Evolutionary conservation across 2,797 vertebrate genomes (phyloP), one percentile per base, ranked within the genome.

Genomic region (Cuculus canorus): DNA sequence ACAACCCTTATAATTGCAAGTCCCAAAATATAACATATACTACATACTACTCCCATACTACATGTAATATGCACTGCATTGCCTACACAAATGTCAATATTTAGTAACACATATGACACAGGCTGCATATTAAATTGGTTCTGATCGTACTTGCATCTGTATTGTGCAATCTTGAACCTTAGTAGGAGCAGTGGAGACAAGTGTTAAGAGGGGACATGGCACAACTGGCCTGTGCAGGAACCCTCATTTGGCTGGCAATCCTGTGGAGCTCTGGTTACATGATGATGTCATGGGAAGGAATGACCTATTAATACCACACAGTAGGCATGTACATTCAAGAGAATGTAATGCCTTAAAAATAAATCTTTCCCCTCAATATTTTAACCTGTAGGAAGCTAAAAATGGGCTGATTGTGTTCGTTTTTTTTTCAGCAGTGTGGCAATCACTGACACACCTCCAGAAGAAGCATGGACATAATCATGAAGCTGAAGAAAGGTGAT

Each of bases 261-360:
- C 65, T 16, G 52, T 4, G 1, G 5, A 71, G 68, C 63, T 64
- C 10, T 60, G 1, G n/a, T 21, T 70, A 32, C 1, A 0, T 2
- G 27, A 41, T 2, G 14, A 3, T 0, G 3, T 5, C 52, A 13
- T 0, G 13, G 54, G 17, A 73, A 72, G 11, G 45, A 47, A 37
- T 2, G 18, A 13, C 61, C 8, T 1, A 16, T 3, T 16, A 52
- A 27, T 22, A 24, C 7, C 45, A 13, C 3, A 3, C 2, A 35
- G 45, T 3, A 11, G 41, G 23, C 11, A 27, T 6, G 4, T 2
- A 12, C 4, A n/a, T 53, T 60, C 3, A 8, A 27, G 52, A 35
- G 0, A 33, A 32, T 14, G 33, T 6, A 33, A 32, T 14, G 33
- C 6, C 47, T 71, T 13, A 7, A 13, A 71, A 59, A 16, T 17